A percentile compares a stretch with the other conserved stretches of the same genome.
These are phyloP conservation scores for Mellivora capensis DNA, from an alignment of 2,113 vertebrate species.

Conservation along the genomic window DNA sequence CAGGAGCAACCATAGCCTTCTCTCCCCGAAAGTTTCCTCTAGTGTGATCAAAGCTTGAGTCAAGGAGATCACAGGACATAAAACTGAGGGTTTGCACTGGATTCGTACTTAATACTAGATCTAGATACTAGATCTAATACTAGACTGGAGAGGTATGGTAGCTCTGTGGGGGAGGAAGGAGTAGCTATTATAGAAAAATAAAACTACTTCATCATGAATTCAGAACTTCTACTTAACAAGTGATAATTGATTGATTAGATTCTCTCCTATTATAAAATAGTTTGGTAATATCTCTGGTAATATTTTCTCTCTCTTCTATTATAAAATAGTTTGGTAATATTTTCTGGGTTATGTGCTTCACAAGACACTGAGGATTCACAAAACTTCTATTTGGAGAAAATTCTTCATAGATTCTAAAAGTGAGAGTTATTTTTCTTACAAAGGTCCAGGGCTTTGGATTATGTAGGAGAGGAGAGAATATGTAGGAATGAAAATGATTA, in stretches of 20 bases:
- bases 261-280: neutral
- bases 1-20: neutral
- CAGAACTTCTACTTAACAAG: neutral
- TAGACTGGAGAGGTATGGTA: neutral
- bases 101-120: slow-evolving; percentile 56
- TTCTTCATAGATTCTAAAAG: neutral
- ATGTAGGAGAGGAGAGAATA: neutral
- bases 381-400: neutral
- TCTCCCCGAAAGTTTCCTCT: neutral
- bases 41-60: neutral
- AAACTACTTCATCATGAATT: neutral
- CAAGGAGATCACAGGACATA: neutral
- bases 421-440: neutral
- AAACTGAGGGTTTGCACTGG: neutral
- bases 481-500: neutral
- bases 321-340: neutral
- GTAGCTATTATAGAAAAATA: neutral
- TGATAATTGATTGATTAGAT: neutral
- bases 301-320: neutral
- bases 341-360: neutral
- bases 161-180: neutral
- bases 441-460: neutral
- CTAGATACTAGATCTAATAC: neutral
- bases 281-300: neutral
- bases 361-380: neutral